phyloP scores from a whole-genome alignment of 2,888 invertebrate species.

The Megamerina dolium region DNA sequence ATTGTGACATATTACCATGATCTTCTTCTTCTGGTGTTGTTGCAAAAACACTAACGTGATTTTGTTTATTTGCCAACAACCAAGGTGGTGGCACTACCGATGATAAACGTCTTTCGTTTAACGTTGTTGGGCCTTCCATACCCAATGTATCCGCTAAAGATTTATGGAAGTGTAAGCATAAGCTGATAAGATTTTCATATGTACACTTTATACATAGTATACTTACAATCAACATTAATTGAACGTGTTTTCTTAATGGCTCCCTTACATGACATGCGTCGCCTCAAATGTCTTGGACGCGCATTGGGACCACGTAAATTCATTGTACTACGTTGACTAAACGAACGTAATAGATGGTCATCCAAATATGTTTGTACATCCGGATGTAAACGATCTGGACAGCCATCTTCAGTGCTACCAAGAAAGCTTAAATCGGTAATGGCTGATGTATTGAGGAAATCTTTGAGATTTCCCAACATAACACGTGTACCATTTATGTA shows the following conservation, averaged over 20 bases:
- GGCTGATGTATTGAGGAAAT: slow-evolving; percentile 95
- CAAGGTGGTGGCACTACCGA: slow-evolving; percentile 49
- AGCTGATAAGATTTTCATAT: neutral
- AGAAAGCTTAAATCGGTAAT: slow-evolving; percentile 95
- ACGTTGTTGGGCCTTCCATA: slow-evolving; percentile 60
- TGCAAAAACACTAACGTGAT: slow-evolving; percentile 36
- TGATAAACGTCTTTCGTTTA: slow-evolving; percentile 56
- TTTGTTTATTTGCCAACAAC: slow-evolving; percentile 44
- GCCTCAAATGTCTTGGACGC: slow-evolving; percentile 56
- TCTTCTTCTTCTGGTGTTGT: slow-evolving; percentile 42
- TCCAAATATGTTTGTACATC: slow-evolving; percentile 83
- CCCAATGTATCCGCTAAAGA: slow-evolving; percentile 68
- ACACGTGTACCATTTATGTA: slow-evolving; percentile 99
- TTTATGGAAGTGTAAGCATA: slow-evolving; percentile 14
- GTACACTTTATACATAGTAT: no score
- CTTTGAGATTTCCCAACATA: slow-evolving; percentile 87
- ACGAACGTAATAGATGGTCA: slow-evolving; percentile 74
- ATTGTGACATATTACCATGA: slow-evolving; percentile 16
- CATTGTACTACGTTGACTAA: slow-evolving; percentile 67
- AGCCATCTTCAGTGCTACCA: slow-evolving; percentile 86
- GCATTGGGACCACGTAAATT: slow-evolving; percentile 53
- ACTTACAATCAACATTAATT: slow-evolving; percentile 84
- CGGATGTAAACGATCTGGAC: slow-evolving; percentile 76
- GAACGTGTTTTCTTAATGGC: slow-evolving; percentile 91
- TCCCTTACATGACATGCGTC: slow-evolving; percentile 83